Evolutionary conservation across 2,888 invertebrate species (phyloP).

Genomic region (Notodonta dromedarius): DNA sequence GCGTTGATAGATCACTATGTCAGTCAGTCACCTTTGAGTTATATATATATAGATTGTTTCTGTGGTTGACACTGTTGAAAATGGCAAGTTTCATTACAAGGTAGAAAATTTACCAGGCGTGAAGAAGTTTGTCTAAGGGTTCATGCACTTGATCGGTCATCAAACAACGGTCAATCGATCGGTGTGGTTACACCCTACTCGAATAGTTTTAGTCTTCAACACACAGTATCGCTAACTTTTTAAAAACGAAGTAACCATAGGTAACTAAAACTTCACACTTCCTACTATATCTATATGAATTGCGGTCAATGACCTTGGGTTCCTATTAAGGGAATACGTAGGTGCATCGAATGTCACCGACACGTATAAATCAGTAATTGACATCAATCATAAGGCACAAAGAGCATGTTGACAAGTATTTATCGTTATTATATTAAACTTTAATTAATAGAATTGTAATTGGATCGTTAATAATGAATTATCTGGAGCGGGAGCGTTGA

Average conservation of each 20-base stretch:
- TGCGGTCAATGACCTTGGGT: constrained; percentile 36
- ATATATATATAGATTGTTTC: no score
- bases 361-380: constrained; percentile 29
- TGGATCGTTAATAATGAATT: constrained; percentile 24
- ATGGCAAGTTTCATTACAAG: no score
- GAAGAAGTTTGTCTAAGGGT: no score
- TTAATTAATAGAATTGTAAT: constrained; percentile 24
- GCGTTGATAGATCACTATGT: no score
- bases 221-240: background rate
- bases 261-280: background rate
- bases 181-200: no score
- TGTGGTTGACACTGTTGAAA: no score
- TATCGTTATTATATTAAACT: constrained; percentile 27
- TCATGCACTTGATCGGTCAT: no score
- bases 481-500: constrained; percentile 25
- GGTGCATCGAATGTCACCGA: constrained; percentile 11
- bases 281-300: background rate
- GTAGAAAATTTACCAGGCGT: no score
- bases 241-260: background rate
- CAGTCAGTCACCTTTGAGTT: no score
- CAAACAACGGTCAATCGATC: no score
- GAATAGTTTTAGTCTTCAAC: no score
- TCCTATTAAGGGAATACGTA: constrained; percentile 17
- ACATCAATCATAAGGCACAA: constrained; percentile 37
- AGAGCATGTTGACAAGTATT: constrained; percentile 35